Percentiles rank a stretch among this genome's conserved stretches.
These are phyloP conservation scores for Drosophila kokeensis DNA, from an alignment of 2,888 invertebrate genomes.

Conservation along the genomic window DNA sequence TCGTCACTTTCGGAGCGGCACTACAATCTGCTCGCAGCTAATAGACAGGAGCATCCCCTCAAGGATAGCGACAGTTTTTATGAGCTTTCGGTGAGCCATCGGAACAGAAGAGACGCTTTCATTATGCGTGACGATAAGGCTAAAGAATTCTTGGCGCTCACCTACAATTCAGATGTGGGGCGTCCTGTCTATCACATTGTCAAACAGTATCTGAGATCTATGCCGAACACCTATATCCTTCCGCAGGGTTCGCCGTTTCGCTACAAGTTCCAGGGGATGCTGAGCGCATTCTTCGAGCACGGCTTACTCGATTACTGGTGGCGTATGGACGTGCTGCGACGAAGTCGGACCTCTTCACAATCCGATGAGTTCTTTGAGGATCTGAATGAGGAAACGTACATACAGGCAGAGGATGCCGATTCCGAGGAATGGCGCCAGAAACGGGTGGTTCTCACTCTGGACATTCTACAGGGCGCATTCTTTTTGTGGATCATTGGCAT, in stretches of 20 bases:
- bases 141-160: slow-evolving; percentile 73
- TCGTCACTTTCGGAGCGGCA: slow-evolving; percentile 46
- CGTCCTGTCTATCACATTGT: slow-evolving; percentile 81
- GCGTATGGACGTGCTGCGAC: slow-evolving; percentile 46
- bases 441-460: slow-evolving; percentile 74
- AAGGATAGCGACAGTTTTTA: slow-evolving; percentile 44
- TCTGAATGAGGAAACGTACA: slow-evolving; percentile 33
- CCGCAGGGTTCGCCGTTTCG: slow-evolving; percentile 76
- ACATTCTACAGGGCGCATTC: slow-evolving; percentile 82
- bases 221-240: slow-evolving; percentile 74
- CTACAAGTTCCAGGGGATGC: slow-evolving; percentile 71
- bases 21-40: slow-evolving; percentile 41
- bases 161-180: slow-evolving; percentile 67
- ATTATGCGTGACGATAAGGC: slow-evolving; percentile 77
- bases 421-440: slow-evolving; percentile 41
- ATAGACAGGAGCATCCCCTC: slow-evolving; percentile 43
- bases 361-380: slow-evolving; percentile 63
- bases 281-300: slow-evolving; percentile 72
- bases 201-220: slow-evolving; percentile 76
- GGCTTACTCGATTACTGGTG: slow-evolving; percentile 82
- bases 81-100: slow-evolving; percentile 32
- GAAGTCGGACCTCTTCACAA: slow-evolving; percentile 45
- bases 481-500: slow-evolving; percentile 81
- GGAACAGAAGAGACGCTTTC: slow-evolving; percentile 45
- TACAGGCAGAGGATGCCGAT: slow-evolving; percentile 35